Evolutionary conservation across 2,888 invertebrate genomes (phyloP).

Genomic region (Rhagophthalmus giganteus): DNA sequence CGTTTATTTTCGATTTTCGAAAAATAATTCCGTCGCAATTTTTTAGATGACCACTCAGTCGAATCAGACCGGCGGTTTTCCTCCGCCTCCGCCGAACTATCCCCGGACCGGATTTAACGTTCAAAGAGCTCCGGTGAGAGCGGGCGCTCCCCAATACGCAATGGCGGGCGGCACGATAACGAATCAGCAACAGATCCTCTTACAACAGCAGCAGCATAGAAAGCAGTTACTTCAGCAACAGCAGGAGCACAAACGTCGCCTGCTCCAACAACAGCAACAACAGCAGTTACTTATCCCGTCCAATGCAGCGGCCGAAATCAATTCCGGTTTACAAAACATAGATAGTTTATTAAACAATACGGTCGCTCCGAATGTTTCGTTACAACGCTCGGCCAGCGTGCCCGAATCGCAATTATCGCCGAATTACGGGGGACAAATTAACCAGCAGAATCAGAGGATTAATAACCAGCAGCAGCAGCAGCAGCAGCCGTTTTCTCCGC

Average conservation of each 20-base stretch:
- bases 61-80: constrained; percentile 41
- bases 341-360: constrained; percentile 82
- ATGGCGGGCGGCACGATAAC: constrained; percentile 37
- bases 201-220: constrained; percentile 58
- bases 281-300: constrained; percentile 81
- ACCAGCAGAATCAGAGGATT: constrained; percentile 41
- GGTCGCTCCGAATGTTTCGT: constrained; percentile 87
- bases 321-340: constrained; percentile 68
- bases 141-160: constrained; percentile 37
- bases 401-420: constrained; percentile 67
- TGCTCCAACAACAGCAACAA: constrained; percentile 78
- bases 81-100: constrained; percentile 54
- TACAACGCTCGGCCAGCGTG: constrained; percentile 69
- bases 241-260: constrained; percentile 66
- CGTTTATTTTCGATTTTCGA: constrained; percentile 15
- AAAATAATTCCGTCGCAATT: too few relatives aligned
- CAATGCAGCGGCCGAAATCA: constrained; percentile 65
- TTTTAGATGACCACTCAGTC: constrained; percentile 38
- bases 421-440: constrained; percentile 53
- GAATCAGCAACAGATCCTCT: constrained; percentile 50
- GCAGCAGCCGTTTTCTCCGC: constrained; percentile 55
- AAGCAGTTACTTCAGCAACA: constrained; percentile 49
- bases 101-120: constrained; percentile 42
- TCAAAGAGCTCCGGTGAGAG: constrained; percentile 34
- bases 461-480: constrained; percentile 49